Evolutionary conservation across 2,888 invertebrate genomes (phyloP), one percentile per base, ranked within the genome.

Genomic region (Drosophila yooni): DNA sequence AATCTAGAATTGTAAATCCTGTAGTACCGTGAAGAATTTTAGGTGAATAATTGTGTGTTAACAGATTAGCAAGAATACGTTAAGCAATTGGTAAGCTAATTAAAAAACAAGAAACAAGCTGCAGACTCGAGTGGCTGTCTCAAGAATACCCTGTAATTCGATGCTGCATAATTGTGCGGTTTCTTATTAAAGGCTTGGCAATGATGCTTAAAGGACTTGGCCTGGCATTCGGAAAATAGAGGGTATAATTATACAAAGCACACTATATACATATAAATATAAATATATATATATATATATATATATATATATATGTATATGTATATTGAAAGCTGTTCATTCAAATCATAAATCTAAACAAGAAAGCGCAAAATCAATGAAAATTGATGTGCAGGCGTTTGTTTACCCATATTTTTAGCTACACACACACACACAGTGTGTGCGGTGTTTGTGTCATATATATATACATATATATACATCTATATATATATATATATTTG

Each of bases 301-400:
- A 11, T n/a, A 40, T 40, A n/a, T 40, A 11, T 21, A 21, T 21
- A 21, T n/a, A n/a, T n/a, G 21, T 10, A 4, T 18, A 21, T 21
- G 13, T 3, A 8, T 36, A 63, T 57, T 52, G 38, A 70, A 54
- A 64, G 54, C 29, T 33, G 40, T 15, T 40, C n/a, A 56, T 52
- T 59, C 59, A 38, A 38, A 65, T 76, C 79, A 61, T 75, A 79
- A 79, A 76, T 63, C 56, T 48, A 63, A 70, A 63, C 76, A 76
- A 63, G 70, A 69, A 70, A 59, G 51, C 63, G 21, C 18, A 40
- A 63, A 76, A 63, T 51, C 38, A 67, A 66, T 63, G 59, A 60
- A 63, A 75, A 66, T 29, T 38, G 40, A 58, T 31, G 50, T 56
- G 80, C 68, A 69, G 62, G 75, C 80, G 81, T 71, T 65, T 77